Evolutionary conservation across 2,888 invertebrate genomes (phyloP), one percentile per base, ranked within the genome.

Genomic region (Heterodera filipjevi): DNA sequence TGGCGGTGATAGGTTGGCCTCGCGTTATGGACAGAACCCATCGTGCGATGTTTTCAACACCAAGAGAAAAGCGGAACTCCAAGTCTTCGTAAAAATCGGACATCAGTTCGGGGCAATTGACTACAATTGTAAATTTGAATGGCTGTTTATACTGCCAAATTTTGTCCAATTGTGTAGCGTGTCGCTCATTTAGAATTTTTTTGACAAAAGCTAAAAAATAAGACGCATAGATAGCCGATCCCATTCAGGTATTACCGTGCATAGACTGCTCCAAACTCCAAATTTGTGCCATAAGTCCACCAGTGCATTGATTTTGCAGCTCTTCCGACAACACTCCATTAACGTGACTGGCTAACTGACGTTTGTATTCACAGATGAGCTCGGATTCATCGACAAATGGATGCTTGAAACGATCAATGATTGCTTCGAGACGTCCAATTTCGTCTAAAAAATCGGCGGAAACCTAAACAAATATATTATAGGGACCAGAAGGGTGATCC

Each of bases 381-480:
- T 94, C 91, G 0, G 94, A 93, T 87, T 96, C 95, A 0, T 95
- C 92, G 86, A 95, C 6, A 91, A 99, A 99, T 12, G 95, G 94
- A 82, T 94, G 92, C 86, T 93, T 94, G 91, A 96, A 97, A 90
- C 97, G 96, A 91, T 98, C 97, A 77, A 99, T 95, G 27, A 99
- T 92, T 53, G 94, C 94, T 0, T 94, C 94, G 77, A 99, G 92
- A 8, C 96, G 93, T 19, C 95, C 93, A 87, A 99, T 98, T 92
- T 99, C 0, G 90, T 99, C 98, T 90, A 94, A 95, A 66, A 99
- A 92, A 2, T 98, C 88, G 14, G 87, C 85, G 64, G 89, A 86
- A 39, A 91, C 92, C 80, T 33, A 35, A 59, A 59, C 12, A n/a
- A 3, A 27, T 22, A 10, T 59, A 1, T 10, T 5, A 22, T 53